Conservation (phyloP, 1,140 invertebrate genomes). For the Cydia strobilella region DNA sequence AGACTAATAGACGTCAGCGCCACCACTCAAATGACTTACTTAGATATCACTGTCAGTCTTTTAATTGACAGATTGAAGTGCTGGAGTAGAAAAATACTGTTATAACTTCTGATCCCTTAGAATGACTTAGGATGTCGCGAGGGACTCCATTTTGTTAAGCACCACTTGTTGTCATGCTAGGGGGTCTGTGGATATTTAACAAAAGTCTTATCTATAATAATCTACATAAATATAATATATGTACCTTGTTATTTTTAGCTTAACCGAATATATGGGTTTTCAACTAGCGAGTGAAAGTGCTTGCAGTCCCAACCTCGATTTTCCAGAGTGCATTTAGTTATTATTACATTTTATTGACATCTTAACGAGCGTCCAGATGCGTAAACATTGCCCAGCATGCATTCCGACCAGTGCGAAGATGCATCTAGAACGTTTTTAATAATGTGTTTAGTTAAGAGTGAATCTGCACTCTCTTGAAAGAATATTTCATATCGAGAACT, state of each 20-base stretch:
- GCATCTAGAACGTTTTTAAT: constrained; percentile 31
- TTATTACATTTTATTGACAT: constrained; percentile 59
- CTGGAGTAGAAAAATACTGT: no score
- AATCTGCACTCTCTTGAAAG: neutral
- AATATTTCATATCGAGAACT: neutral
- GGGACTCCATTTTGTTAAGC: no score
- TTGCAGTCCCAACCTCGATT: constrained; percentile 7
- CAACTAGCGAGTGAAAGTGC: neutral
- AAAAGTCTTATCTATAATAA: no score
- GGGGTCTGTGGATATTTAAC: no score
- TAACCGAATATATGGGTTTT: neutral
- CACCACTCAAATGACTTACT: no score
- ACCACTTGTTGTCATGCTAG: no score
- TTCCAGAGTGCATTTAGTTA: constrained; percentile 27
- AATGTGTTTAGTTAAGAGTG: neutral
- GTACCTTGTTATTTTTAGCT: neutral
- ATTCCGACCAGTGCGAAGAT: constrained; percentile 50
- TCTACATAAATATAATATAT: no score
- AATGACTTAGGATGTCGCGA: no score
- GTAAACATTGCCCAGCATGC: constrained; percentile 59
- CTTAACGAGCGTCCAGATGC: constrained; percentile 63
- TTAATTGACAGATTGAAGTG: no score
- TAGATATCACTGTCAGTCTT: no score
- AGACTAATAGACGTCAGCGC: no score
- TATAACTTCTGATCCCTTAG: no score